These are phyloP conservation scores for Acipenser transmontanus DNA, from an alignment of 2,797 vertebrate species.

Conservation along the genomic window DNA sequence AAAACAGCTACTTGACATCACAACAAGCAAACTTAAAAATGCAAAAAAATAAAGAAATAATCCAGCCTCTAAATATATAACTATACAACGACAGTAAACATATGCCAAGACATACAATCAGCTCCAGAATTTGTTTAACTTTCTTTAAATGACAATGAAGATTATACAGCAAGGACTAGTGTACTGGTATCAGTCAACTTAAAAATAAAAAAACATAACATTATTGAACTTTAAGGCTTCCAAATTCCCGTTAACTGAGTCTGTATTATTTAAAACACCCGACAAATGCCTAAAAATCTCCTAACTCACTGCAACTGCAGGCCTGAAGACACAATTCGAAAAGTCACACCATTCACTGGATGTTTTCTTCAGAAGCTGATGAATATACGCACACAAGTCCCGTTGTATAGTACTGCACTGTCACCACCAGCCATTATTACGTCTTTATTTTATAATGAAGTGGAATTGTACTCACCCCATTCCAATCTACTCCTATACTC, in stretches of 20 bases:
- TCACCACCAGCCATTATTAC: conserved; percentile 23
- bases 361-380: too few species aligned
- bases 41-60: conserved; percentile 20
- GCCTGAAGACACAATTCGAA: too few species aligned
- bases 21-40: conserved; percentile 19
- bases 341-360: too few species aligned
- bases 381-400: conserved; percentile 20
- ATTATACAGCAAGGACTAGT: conserved; percentile 6
- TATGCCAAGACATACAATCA: conserved; percentile 73
- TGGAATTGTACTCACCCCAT: conserved; percentile 95
- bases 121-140: conserved; percentile 28
- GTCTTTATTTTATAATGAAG: conserved; percentile 26
- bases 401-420: conserved; percentile 17
- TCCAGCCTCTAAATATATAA: conserved; percentile 28
- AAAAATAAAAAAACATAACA: too few species aligned
- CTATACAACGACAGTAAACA: neutral
- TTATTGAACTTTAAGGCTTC: too few species aligned
- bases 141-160: conserved; percentile 27
- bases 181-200: conserved; percentile 25
- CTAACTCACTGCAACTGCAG: too few species aligned
- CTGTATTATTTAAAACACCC: too few species aligned
- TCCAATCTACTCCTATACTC: conserved; percentile 97
- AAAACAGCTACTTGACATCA: conserved; percentile 27
- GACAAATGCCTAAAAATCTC: too few species aligned
- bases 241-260: too few species aligned